Evolutionary conservation across 2,797 vertebrate genomes (phyloP), one percentile per base, ranked within the genome.

Genomic region (Eulemur rubriventer): DNA sequence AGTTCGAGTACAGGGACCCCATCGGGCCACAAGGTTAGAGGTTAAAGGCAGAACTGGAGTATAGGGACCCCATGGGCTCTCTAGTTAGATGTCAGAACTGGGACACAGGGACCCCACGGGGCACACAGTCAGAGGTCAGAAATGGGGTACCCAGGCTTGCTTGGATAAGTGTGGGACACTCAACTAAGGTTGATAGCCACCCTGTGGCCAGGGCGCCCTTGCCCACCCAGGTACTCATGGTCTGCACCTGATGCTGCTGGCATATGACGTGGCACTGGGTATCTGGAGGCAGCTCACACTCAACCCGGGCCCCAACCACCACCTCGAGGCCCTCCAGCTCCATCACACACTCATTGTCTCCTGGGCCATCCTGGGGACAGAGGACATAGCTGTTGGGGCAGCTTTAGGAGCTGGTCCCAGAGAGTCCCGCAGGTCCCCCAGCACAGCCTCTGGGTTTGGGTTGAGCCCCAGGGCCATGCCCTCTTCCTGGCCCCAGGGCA

Each of bases 281-380:
- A 14, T 98, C 98, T 43, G 99, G 98, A 70, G 97, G 98, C 70
- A 99, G 98, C 46, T 99, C 99, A 33, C 97, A 98, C 98, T 99
- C 99, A 35, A 99, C 99, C 55, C 98, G 99, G 67, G 99, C 99
- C 3, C 99, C 99, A 86, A 99, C 99, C 50, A 99, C 99, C 97
- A 99, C 99, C 20, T 99, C 99, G 24, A 97, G 99, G 3, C 99
- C 99, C 94, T 99, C 99, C 67, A 99, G 99, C 91, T 99, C 99
- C 98, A 99, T 95, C 95, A 99, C 99, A 96, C 99, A 99, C 96
- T 99, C 99, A 4, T 99, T 99, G 91, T 99, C 99, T 98, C 99
- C 98, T 4, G 99, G 99, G 24, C 98, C 93, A 83, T 99, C 99
- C 99, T 99, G 97, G 35, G 97, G 78, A 87, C n/a, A 86, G 82